Evolutionary conservation across 2,888 invertebrate species (phyloP).

Genomic region (Nezara viridula): DNA sequence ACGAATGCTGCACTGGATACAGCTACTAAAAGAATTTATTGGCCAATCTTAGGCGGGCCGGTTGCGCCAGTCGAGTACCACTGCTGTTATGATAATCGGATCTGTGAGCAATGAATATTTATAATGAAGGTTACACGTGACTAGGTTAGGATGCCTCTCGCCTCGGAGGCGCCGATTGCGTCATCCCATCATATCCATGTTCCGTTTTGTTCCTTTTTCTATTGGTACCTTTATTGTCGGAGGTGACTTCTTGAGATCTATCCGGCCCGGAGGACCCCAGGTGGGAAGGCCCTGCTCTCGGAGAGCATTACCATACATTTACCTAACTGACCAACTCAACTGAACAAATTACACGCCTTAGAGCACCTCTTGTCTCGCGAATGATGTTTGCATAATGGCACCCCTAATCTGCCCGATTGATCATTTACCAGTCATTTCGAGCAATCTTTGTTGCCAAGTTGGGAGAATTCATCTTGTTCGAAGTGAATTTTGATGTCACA

Average conservation of each 20-base stretch:
- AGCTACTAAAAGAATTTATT: conserved; percentile 38
- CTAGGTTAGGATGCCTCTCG: conserved; percentile 43
- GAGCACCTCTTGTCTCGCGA: not conserved
- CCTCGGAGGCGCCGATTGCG: conserved; percentile 36
- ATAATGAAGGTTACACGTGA: conserved; percentile 48
- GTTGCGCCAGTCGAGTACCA: not conserved
- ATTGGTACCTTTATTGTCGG: not conserved
- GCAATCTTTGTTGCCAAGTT: not conserved
- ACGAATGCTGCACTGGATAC: not conserved
- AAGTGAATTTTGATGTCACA: not conserved
- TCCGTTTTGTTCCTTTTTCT: not conserved
- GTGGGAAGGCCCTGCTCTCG: not conserved
- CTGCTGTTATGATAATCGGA: conserved; percentile 22
- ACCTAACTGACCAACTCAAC: not conserved
- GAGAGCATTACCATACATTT: conserved; percentile 5
- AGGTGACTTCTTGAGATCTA: not conserved
- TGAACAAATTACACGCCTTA: not conserved
- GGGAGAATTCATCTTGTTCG: not conserved
- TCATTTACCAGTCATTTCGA: not conserved
- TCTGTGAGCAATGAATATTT: conserved; percentile 36
- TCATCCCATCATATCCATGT: conserved; percentile 21
- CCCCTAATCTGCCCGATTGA: not conserved
- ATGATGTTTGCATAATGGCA: not conserved
- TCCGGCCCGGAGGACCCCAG: not conserved
- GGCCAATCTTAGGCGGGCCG: not conserved